These are phyloP conservation scores for Zosterops lateralis DNA, from an alignment of 2,113 vertebrate genomes.

Conservation along the genomic window DNA sequence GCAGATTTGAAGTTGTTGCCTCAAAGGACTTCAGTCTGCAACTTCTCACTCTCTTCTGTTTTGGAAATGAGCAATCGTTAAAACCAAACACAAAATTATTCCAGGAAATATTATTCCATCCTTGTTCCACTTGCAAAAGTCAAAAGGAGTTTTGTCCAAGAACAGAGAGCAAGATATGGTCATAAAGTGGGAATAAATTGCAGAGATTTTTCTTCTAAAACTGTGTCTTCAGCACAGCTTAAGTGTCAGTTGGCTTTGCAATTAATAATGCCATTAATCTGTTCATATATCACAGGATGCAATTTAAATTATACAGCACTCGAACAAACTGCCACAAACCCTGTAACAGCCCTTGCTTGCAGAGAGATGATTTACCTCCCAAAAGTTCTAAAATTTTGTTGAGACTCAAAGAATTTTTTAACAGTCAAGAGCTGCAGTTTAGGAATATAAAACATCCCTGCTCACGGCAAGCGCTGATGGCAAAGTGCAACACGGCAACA, in stretches of 20 bases:
- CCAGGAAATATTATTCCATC: constrained; percentile 51
- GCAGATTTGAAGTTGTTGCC: not conserved
- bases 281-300: constrained; percentile 62
- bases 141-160: constrained; percentile 39
- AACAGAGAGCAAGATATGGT: not conserved
- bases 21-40: not conserved
- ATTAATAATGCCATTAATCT: constrained; percentile 66
- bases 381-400: constrained; percentile 13
- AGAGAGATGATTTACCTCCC: constrained; percentile 56
- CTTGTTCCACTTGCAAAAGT: constrained; percentile 40
- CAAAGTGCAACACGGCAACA: not conserved
- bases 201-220: constrained; percentile 33
- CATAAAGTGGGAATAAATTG: constrained; percentile 16
- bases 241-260: constrained; percentile 3
- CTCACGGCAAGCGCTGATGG: not conserved
- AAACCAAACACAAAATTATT: constrained; percentile 43
- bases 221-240: constrained; percentile 43
- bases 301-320: constrained; percentile 69
- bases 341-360: constrained; percentile 45
- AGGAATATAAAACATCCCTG: not conserved
- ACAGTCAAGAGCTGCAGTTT: not conserved
- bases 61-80: constrained; percentile 39
- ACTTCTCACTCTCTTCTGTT: not conserved
- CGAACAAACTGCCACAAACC: constrained; percentile 69
- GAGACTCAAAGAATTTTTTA: constrained; percentile 14